These are phyloP conservation scores for Lampris megalopsis DNA, from an alignment of 2,113 vertebrate genomes.

Conservation along the genomic window DNA sequence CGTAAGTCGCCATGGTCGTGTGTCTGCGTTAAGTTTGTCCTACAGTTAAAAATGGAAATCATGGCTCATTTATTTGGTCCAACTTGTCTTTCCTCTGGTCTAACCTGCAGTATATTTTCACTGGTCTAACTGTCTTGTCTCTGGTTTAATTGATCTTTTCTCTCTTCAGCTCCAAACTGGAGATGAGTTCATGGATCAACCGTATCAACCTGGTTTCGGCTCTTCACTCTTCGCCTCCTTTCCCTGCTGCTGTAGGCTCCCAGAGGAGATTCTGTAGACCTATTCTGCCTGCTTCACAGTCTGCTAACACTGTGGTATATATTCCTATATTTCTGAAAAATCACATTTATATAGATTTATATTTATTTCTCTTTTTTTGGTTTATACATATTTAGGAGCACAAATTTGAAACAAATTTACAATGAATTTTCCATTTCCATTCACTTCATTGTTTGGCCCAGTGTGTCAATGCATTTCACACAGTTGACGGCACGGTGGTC, in stretches of 20 bases:
- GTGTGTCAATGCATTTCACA: not conserved
- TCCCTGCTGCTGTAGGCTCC: constrained; percentile 90
- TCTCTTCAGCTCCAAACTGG: constrained; percentile 81
- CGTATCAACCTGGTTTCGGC: constrained; percentile 91
- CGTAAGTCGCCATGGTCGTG: constrained; percentile 82
- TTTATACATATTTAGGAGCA: not conserved
- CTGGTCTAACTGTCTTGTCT: too few relatives aligned
- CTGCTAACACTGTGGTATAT: constrained; percentile 83
- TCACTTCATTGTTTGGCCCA: not conserved
- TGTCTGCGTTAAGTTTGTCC: constrained; percentile 6
- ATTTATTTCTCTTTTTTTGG: not conserved
- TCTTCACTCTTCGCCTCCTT: constrained; percentile 90
- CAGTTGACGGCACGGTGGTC: not conserved
- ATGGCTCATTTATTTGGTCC: too few relatives aligned
- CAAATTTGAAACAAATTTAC: too few relatives aligned
- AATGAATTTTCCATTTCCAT: not conserved
- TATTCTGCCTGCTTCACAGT: constrained; percentile 85
- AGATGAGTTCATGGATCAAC: constrained; percentile 92
- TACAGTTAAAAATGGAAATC: not conserved
- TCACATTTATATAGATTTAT: not conserved
- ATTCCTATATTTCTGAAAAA: not conserved
- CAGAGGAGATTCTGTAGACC: constrained; percentile 89
- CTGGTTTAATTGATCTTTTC: not conserved
- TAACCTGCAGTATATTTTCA: too few relatives aligned
- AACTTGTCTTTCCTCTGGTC: too few relatives aligned